Base-by-base conservation (phyloP, 23 tunicate genomes). In the Diplosoma virens region DNA sequence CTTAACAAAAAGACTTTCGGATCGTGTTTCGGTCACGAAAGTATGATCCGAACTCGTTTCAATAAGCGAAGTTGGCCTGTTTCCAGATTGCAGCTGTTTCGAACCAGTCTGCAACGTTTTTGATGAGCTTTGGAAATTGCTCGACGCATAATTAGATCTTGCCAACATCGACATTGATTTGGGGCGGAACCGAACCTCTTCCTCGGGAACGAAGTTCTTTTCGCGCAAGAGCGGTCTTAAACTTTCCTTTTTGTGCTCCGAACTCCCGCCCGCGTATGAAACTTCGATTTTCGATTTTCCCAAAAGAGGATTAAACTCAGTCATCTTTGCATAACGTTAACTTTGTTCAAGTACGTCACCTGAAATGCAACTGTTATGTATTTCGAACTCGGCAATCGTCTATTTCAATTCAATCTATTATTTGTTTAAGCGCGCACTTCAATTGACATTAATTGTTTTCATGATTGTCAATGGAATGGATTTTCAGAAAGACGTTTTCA, bases 101-200 rank as follows among this genome's bases (percentile, higher is more conserved):
- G n/a, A n/a, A n/a, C n/a, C n/a, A n/a, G n/a, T n/a, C n/a, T n/a
- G n/a, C n/a, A n/a, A n/a, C 5, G 61, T 55, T 25, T 55, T 11
- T 18, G 61, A 55, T 29, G 35, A 61, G 35, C 9, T 27, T 5
- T 35, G 9, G 35, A 28, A 28, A 5, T 29, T 35, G 3, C 35
- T 3, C 17, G 34, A 27, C 2, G 74, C n/a, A 26, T 67, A 67
- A 2, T 67, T 18, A 3, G 74, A 35, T 3, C 74, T 24, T 2
- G 74, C n/a, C n/a, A 37, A 34, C 50, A 35, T 67, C 28, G 74
- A 67, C 52, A 67, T 34, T 5, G 74, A 67, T 36, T 67, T 35
- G 23, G 74, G 74, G 3, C 74, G 50, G 30, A 18, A 67, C 7
- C 74, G 52, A 6, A 67, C 30, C 6, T 34, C 26, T 5, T 34